Conservation (phyloP, 2,888 invertebrate species). For the Dryobota labecula region DNA sequence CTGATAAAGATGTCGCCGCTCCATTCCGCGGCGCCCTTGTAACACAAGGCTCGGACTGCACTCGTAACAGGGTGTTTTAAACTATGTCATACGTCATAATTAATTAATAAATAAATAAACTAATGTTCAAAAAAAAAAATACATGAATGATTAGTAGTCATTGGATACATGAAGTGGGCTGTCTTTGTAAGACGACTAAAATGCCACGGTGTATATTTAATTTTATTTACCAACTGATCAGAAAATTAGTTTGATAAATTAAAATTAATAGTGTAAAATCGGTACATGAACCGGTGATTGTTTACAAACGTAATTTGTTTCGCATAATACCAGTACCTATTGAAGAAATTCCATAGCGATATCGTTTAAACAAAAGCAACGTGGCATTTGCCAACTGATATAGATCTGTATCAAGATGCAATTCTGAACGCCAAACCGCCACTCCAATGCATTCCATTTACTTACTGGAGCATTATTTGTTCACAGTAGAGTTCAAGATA, state of each 20-base stretch:
- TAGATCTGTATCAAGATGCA: constrained; percentile 49
- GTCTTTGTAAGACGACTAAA: too few species aligned
- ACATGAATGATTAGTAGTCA: too few species aligned
- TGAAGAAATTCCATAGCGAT: constrained; percentile 65
- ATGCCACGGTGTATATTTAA: too few species aligned
- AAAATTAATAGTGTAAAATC: constrained; percentile 26
- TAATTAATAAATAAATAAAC: too few species aligned
- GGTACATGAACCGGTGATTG: constrained; percentile 1
- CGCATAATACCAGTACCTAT: constrained; percentile 57
- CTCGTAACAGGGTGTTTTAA: too few species aligned
- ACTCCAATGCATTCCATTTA: constrained; percentile 49
- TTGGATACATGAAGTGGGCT: too few species aligned
- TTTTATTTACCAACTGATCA: constrained; percentile 2
- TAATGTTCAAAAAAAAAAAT: too few species aligned
- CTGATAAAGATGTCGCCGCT: too few species aligned
- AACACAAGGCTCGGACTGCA: too few species aligned
- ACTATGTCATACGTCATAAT: too few species aligned
- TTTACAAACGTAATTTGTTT: constrained; percentile 57
- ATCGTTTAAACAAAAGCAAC: constrained; percentile 67
- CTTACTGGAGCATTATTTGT: constrained; percentile 60
- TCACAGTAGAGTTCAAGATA: constrained; percentile 44
- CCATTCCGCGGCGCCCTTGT: too few species aligned
- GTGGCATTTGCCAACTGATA: constrained; percentile 56
- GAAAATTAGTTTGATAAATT: constrained; percentile 19
- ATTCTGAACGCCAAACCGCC: constrained; percentile 45